These are phyloP conservation scores for Aphrocallistes beatrix DNA, from an alignment of 37 sponge, comb jelly and placozoan genomes.

Conservation along the genomic window DNA sequence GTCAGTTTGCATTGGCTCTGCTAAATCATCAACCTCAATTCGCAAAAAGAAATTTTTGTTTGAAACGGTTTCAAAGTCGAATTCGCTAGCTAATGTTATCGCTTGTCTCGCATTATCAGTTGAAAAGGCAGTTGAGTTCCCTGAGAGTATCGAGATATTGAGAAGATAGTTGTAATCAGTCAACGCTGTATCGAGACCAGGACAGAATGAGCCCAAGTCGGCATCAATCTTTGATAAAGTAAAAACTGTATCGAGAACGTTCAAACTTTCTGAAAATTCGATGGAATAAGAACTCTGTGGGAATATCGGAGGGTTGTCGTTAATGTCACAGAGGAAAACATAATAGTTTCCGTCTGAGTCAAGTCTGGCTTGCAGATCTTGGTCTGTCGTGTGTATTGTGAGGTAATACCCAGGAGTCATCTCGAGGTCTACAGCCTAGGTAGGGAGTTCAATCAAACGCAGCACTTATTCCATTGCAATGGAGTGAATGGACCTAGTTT, in stretches of 20 bases:
- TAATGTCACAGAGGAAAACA: conserved; percentile 25
- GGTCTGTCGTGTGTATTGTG: neutral
- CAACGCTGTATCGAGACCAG: neutral
- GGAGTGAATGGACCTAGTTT: too few species aligned
- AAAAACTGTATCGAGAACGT: conserved; percentile 14
- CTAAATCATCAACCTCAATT: neutral
- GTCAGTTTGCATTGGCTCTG: neutral
- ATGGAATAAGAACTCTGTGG: neutral
- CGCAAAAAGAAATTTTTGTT: neutral
- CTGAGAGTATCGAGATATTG: neutral
- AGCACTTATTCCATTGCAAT: too few species aligned
- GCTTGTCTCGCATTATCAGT: neutral
- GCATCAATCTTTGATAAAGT: conserved; percentile 32
- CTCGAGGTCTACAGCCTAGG: neutral
- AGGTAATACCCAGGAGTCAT: neutral
- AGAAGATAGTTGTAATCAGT: neutral
- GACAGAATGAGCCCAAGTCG: conserved; percentile 24
- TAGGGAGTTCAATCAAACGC: too few species aligned
- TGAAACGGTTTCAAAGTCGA: neutral
- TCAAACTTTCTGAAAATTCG: conserved; percentile 17
- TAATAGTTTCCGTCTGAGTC: neutral
- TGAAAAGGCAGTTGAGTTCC: neutral
- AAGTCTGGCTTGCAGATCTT: neutral
- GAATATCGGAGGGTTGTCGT: conserved; percentile 43
- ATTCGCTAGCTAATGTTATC: neutral